These are phyloP conservation scores for Hymenopus coronatus DNA, from an alignment of 2,888 invertebrate species.

Conservation along the genomic window DNA sequence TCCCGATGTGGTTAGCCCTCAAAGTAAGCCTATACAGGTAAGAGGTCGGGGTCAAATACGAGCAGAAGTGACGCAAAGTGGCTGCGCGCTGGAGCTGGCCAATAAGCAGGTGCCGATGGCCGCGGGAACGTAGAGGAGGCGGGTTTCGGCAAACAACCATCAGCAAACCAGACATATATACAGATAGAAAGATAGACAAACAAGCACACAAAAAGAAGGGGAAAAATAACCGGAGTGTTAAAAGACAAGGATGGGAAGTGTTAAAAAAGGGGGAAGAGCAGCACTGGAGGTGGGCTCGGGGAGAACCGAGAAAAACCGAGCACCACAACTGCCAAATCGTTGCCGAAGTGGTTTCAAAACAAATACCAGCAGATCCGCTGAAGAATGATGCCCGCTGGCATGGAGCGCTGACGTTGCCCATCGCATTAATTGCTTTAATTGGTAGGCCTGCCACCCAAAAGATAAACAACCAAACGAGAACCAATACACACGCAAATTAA, in stretches of 20 bases:
- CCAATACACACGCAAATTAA: background rate
- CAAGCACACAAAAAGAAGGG: constrained; percentile 7
- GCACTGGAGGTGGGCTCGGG: background rate
- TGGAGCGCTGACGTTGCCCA: background rate
- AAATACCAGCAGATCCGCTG: background rate
- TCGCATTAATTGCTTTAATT: constrained; percentile 4
- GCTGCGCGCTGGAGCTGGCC: constrained; percentile 16
- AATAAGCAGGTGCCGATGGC: constrained; percentile 22
- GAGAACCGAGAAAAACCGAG: background rate
- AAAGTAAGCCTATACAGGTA: constrained; percentile 16
- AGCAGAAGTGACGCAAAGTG: constrained; percentile 17
- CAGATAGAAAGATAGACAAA: constrained; percentile 21
- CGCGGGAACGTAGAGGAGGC: constrained; percentile 15
- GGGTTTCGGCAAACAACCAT: constrained; percentile 20
- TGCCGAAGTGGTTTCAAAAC: background rate
- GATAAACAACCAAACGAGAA: constrained; percentile 9
- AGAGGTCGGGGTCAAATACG: constrained; percentile 22
- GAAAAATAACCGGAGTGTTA: constrained; percentile 11
- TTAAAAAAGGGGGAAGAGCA: background rate
- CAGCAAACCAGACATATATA: constrained; percentile 18
- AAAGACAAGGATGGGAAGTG: background rate
- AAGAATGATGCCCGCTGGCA: background rate
- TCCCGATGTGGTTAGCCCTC: constrained; percentile 8
- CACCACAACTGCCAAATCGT: background rate
- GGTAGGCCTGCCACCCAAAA: background rate